These are phyloP conservation scores for Torymus texanus DNA, from an alignment of 2,888 invertebrate species.

Conservation along the genomic window DNA sequence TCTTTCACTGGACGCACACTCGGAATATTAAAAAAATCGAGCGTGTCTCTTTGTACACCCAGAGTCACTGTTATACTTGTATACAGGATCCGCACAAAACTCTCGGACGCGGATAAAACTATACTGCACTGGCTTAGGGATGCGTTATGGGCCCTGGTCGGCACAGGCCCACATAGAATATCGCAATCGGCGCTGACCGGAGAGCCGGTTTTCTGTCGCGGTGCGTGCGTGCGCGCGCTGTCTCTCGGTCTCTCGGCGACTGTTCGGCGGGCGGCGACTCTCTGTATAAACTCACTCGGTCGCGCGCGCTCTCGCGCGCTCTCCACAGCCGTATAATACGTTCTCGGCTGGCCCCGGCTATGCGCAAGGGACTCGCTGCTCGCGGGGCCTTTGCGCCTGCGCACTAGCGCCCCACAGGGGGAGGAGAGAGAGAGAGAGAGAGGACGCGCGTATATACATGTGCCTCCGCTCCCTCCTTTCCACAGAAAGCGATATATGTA, in stretches of 20 bases:
- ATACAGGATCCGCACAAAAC: no score
- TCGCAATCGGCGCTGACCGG: not conserved
- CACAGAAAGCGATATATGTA: not conserved
- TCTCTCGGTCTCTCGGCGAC: no score
- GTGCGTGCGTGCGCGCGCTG: no score
- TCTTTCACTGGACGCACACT: not conserved
- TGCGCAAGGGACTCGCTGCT: constrained; percentile 46
- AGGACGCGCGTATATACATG: not conserved
- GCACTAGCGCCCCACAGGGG: constrained; percentile 12
- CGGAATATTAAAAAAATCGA: no score
- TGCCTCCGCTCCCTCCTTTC: not conserved
- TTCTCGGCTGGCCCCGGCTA: constrained; percentile 21
- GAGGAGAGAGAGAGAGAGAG: not conserved
- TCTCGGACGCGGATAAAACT: no score
- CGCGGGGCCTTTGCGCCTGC: constrained; percentile 52
- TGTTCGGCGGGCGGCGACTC: no score
- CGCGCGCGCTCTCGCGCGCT: constrained; percentile 62
- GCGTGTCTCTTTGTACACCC: no score
- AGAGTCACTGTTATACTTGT: no score
- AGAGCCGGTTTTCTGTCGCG: not conserved
- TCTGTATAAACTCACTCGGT: not conserved
- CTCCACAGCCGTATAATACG: constrained; percentile 24
- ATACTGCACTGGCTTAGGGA: no score
- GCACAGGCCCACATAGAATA: no score
- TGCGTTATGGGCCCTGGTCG: no score